Base-by-base conservation (phyloP, 2,113 vertebrate genomes). In the Malurus cyaneus region DNA sequence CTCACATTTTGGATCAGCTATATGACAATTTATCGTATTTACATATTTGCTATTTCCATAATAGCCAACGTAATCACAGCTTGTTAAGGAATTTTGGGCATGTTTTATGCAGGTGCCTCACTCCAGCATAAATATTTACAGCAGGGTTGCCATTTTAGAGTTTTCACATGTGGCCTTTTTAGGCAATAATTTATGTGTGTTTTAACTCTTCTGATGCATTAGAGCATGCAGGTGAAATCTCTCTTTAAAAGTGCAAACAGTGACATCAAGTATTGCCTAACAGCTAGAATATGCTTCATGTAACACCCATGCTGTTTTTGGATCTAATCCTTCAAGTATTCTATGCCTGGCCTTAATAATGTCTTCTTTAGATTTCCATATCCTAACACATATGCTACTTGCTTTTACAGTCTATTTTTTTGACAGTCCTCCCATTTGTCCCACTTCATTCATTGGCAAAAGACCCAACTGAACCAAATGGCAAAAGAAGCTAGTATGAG, bases 111-210 rank as follows among this genome's bases (percentile, higher is more conserved):
- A 88, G 80, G 82, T 96, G 72, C 69, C 47, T 89, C 69, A 76
- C 16, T 90, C 44, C 69, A 64, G 53, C 57, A 46, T 92, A 96
- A 96, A 96, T 78, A 94, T 92, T 96, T 96, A 93, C 56, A 83
- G 69, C 85, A 94, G 64, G 49, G 1, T 60, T 83, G n/a, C 69
- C 89, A 86, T 79, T 88, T 80, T 29, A 64, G 64, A 85, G 42
- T 89, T 96, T 88, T 93, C 78, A 74, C 76, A 88, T 80, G 60
- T 83, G 88, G 67, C 44, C 60, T 59, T 86, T 94, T 88, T 60
- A 80, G 88, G 34, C 36, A 78, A 65, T 71, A 94, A 96, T 88
- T 90, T 83, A 77, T 64, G 76, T 73, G 52, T 57, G 25, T 5
- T 88, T 90, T 90, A 77, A 88, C 53, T 93, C 67, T 80, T 93